phyloP scores from a whole-genome alignment of 2,888 invertebrate genomes.

The Stenurella melanura region DNA sequence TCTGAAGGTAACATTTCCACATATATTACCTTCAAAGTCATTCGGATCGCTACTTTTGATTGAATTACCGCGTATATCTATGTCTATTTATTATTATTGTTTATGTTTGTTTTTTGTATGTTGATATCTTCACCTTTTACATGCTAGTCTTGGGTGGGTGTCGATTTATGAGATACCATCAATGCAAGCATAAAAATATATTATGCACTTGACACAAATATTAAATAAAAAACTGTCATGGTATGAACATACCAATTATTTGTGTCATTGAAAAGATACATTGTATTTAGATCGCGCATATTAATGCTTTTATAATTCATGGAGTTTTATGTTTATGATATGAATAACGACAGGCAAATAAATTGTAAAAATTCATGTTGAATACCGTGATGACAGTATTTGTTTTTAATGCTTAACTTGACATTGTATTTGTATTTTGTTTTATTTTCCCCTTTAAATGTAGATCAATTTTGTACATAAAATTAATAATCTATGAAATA shows the following conservation, averaged over 20 bases:
- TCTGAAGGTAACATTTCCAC: too few species aligned
- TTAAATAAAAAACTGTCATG: neutral
- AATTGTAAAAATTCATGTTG: neutral
- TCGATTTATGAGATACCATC: neutral
- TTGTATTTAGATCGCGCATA: too few species aligned
- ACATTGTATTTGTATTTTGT: too few species aligned
- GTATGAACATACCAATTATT: constrained; percentile 27
- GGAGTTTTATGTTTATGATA: neutral
- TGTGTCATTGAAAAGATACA: neutral
- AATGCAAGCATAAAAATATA: neutral
- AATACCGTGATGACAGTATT: neutral
- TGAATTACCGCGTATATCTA: too few species aligned
- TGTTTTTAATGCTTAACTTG: too few species aligned
- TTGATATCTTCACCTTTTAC: neutral
- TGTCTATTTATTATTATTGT: too few species aligned
- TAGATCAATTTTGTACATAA: too few species aligned
- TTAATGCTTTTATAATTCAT: neutral
- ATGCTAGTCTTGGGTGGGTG: neutral
- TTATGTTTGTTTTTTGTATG: neutral
- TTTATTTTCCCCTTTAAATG: too few species aligned
- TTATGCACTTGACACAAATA: constrained; percentile 18
- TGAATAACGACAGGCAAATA: neutral
- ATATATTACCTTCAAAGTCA: too few species aligned
- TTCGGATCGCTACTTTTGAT: too few species aligned
- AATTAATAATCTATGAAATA: too few species aligned